Percentiles rank a stretch among this genome's conserved stretches.
Conservation (phyloP, 2,113 vertebrate genomes). For the Tamias sibiricus region DNA sequence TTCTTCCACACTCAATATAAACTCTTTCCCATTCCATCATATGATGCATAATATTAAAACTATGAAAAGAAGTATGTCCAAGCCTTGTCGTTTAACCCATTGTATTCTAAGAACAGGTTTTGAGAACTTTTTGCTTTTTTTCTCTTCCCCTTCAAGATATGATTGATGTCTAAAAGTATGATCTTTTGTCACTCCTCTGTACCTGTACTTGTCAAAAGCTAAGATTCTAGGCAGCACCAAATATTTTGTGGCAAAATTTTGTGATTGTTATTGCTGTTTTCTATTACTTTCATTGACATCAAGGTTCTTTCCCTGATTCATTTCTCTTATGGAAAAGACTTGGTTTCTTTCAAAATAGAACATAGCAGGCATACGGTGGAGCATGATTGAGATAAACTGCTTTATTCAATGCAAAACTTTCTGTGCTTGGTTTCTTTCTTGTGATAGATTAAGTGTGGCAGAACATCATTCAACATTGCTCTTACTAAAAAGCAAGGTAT, state of each 20-base stretch:
- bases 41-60: not conserved
- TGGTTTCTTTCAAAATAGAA: not conserved
- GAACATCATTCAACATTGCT: not conserved
- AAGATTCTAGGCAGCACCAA: not conserved
- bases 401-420: not conserved
- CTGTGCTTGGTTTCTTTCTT: not conserved
- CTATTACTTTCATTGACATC: not conserved
- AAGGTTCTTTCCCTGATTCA: not conserved
- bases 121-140: not conserved
- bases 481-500: not conserved
- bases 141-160: not conserved
- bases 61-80: not conserved
- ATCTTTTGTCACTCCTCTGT: constrained; percentile 29
- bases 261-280: not conserved
- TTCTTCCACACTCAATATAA: not conserved
- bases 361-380: not conserved
- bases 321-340: not conserved
- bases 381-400: not conserved
- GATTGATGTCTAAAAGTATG: not conserved
- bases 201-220: not conserved
- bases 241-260: not conserved
- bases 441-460: not conserved
- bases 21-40: not conserved
- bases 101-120: not conserved
- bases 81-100: not conserved